Evolutionary conservation across 2,113 vertebrate genomes (phyloP).

Genomic region (Carassius gibelio): DNA sequence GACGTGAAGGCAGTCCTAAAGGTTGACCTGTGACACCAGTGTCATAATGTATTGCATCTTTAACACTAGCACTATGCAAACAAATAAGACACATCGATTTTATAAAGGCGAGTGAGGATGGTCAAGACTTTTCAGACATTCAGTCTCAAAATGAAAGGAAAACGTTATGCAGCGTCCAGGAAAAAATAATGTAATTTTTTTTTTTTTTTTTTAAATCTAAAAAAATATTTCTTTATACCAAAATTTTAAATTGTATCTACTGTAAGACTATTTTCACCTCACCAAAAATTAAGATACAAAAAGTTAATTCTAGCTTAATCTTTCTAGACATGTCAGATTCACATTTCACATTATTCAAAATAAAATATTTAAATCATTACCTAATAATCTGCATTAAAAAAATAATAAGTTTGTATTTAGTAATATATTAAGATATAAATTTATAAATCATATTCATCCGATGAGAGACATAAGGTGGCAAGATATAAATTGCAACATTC

Average conservation of each 20-base stretch:
- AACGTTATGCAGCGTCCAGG: background rate
- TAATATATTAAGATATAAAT: too few species aligned
- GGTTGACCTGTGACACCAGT: background rate
- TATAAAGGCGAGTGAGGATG: background rate
- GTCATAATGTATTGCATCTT: background rate
- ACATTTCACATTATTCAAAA: too few species aligned
- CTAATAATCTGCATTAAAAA: too few species aligned
- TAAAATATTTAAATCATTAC: too few species aligned
- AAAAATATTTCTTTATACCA: background rate
- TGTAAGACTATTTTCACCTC: background rate
- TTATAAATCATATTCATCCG: too few species aligned
- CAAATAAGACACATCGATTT: background rate
- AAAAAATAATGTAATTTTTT: background rate
- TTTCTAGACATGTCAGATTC: too few species aligned
- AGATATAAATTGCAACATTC: too few species aligned
- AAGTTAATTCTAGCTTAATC: too few species aligned
- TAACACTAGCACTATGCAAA: background rate
- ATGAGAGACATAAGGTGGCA: too few species aligned
- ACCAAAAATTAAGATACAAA: too few species aligned
- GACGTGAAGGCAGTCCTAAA: background rate
- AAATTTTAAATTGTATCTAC: background rate
- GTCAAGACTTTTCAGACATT: background rate
- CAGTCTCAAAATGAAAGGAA: background rate
- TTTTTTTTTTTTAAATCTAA: too few species aligned
- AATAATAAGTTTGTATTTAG: too few species aligned